Evolutionary conservation across 2,113 vertebrate genomes (phyloP).

Genomic region (Cheilinus undulatus): DNA sequence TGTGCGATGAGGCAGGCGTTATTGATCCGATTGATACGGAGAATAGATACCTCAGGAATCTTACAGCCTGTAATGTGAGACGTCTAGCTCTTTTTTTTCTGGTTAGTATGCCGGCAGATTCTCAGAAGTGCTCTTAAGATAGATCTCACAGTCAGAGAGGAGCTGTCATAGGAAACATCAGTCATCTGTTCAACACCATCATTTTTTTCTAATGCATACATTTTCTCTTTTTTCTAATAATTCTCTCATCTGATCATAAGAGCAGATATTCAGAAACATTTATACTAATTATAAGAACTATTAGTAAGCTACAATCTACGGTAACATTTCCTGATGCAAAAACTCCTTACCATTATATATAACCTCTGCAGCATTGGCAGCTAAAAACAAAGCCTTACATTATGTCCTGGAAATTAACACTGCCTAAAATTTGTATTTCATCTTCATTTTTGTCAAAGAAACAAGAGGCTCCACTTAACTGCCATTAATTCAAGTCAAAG

Average conservation of each 20-base stretch:
- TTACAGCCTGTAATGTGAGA: constrained; percentile 51
- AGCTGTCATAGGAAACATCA: not conserved
- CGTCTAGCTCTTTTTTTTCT: constrained; percentile 4
- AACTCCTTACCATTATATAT: not conserved
- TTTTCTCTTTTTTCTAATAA: too few relatives aligned
- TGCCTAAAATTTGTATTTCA: not conserved
- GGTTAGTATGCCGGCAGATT: constrained; percentile 12
- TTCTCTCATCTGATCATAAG: not conserved
- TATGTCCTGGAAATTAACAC: not conserved
- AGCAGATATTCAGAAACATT: not conserved
- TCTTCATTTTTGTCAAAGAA: constrained; percentile 1
- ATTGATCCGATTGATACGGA: constrained; percentile 45
- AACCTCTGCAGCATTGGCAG: not conserved
- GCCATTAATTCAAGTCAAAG: not conserved
- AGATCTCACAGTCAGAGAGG: constrained; percentile 24
- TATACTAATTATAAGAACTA: not conserved
- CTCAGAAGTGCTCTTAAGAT: constrained; percentile 38
- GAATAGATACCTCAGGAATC: constrained; percentile 30
- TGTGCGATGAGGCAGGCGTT: constrained; percentile 6
- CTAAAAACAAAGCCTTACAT: not conserved
- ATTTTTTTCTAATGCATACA: not conserved
- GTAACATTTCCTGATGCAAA: constrained; percentile 2
- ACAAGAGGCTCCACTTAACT: constrained; percentile 1
- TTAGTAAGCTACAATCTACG: not conserved
- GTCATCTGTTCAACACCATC: not conserved